These are phyloP conservation scores for Tetranychus truncatus DNA, from an alignment of 2,888 invertebrate species.

Conservation along the genomic window DNA sequence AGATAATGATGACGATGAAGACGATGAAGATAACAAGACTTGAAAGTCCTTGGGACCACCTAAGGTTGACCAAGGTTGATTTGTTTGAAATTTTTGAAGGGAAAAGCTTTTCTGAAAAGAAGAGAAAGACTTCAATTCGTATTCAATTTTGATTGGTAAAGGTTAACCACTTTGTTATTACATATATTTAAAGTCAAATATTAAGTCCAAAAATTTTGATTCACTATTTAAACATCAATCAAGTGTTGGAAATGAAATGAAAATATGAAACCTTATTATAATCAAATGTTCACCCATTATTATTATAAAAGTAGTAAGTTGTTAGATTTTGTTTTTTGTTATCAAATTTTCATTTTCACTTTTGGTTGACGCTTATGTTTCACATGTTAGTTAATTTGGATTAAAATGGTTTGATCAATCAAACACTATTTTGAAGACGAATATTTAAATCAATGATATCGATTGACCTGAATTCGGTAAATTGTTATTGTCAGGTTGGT, in stretches of 20 bases:
- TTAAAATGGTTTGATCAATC: no score
- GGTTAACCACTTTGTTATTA: background rate
- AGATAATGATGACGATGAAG: background rate
- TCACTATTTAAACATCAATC: background rate
- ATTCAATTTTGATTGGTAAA: background rate
- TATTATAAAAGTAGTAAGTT: no score
- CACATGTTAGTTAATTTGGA: no score
- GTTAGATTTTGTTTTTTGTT: no score
- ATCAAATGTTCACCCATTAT: no score
- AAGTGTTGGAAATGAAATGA: background rate
- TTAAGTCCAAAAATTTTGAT: background rate
- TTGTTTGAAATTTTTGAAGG: background rate
- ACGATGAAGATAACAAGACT: background rate
- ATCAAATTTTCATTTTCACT: no score
- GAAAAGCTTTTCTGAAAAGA: no score
- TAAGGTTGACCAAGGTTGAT: background rate
- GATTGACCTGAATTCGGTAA: background rate
- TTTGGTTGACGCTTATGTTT: no score
- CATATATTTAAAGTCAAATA: background rate
- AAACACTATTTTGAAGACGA: background rate
- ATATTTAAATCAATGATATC: background rate
- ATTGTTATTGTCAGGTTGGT: background rate
- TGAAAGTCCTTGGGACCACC: constrained; percentile 1
- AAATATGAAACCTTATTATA: background rate
- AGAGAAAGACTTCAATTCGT: no score